Conservation (phyloP, 2,888 invertebrate species). For the Phengaris arion region DNA sequence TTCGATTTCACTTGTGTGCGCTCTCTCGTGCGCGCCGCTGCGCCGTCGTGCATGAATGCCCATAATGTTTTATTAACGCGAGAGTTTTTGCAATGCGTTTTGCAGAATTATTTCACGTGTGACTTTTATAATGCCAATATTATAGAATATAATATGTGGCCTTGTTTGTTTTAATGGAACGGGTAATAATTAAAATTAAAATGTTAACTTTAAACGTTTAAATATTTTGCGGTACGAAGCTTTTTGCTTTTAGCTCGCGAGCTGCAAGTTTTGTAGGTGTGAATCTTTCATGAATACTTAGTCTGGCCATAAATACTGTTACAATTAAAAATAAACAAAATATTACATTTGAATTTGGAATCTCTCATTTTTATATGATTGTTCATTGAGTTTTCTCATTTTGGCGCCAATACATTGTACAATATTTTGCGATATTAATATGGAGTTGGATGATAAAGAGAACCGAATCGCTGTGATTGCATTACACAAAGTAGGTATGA, state of each 20-base stretch:
- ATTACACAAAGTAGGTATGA: too few species aligned
- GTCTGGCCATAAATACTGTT: too few species aligned
- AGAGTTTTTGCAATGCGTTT: conserved; percentile 36
- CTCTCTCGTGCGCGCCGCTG: conserved; percentile 53
- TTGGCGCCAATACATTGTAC: too few species aligned
- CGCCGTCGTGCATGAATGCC: conserved; percentile 53
- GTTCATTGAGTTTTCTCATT: too few species aligned
- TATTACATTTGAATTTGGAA: too few species aligned
- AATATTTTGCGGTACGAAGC: background rate
- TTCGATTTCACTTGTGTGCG: conserved; percentile 59
- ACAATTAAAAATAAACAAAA: too few species aligned
- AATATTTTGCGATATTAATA: too few species aligned
- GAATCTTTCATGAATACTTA: background rate
- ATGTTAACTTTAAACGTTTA: background rate
- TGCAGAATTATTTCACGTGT: conserved; percentile 31
- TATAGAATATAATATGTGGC: conserved; percentile 18
- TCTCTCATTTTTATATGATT: too few species aligned
- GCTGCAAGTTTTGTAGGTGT: background rate
- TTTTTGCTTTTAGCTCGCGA: background rate
- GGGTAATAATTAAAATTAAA: background rate
- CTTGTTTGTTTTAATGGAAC: conserved; percentile 10
- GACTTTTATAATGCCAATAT: conserved; percentile 28
- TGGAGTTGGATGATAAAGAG: too few species aligned
- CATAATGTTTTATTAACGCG: conserved; percentile 55
- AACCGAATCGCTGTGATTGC: too few species aligned